Conservation (phyloP, 2,113 vertebrate genomes). For the Lepus timidus region DNA sequence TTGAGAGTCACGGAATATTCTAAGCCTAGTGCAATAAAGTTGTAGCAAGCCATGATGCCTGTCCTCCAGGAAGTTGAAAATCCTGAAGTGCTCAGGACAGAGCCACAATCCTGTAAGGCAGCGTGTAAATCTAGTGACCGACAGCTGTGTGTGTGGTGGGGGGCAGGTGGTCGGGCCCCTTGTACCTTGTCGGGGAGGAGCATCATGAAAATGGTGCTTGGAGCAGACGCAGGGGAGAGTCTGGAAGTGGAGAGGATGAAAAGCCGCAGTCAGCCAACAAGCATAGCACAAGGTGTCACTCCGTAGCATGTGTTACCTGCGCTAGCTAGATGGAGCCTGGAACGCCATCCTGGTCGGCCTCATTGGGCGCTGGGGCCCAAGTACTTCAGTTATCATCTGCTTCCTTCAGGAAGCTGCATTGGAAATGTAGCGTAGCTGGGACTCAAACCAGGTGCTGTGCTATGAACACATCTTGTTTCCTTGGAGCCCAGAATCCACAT, state of each 20-base stretch:
- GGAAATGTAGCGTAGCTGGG: too few relatives aligned
- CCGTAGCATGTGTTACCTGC: background rate
- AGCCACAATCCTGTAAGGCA: background rate
- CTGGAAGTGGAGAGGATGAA: background rate
- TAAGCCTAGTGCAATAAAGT: background rate
- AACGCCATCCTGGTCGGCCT: too few relatives aligned
- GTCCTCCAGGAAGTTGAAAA: background rate
- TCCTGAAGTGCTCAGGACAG: background rate
- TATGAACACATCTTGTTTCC: too few relatives aligned
- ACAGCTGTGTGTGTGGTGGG: too few relatives aligned
- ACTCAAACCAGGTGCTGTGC: too few relatives aligned
- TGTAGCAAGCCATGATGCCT: background rate
- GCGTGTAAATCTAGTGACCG: background rate
- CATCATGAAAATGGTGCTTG: background rate
- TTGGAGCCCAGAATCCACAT: too few relatives aligned
- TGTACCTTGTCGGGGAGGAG: background rate
- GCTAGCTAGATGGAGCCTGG: background rate
- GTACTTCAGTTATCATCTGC: too few relatives aligned
- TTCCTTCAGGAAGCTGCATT: too few relatives aligned
- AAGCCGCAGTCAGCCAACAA: background rate
- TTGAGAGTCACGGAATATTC: background rate
- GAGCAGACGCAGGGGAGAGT: background rate
- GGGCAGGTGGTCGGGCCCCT: too few relatives aligned
- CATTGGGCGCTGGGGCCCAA: too few relatives aligned
- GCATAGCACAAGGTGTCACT: background rate